Evolutionary conservation across 2,797 vertebrate species (phyloP).

Genomic region (Galaxias olidus): DNA sequence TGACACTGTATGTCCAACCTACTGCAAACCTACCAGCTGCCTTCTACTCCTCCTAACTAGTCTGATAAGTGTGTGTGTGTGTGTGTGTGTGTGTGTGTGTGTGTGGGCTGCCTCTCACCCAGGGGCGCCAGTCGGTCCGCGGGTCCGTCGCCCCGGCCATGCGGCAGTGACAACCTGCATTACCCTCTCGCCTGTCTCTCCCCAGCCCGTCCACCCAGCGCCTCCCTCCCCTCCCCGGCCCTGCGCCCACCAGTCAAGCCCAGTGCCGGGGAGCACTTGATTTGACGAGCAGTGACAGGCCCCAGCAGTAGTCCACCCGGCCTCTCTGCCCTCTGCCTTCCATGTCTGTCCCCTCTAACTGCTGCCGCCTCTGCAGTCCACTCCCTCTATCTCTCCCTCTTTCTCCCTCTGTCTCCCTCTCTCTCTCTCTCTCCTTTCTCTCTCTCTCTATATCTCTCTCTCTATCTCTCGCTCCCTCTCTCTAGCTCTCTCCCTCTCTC

Average conservation of each 20-base stretch:
- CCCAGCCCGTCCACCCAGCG: conserved; percentile 4
- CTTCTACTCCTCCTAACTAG: no score
- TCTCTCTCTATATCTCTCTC: neutral
- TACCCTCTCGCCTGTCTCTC: conserved; percentile 67
- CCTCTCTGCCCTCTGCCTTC: conserved; percentile 25
- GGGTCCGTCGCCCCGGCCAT: conserved; percentile 35
- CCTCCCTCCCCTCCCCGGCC: conserved; percentile 35
- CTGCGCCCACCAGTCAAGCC: conserved; percentile 6
- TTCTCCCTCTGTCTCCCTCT: conserved; percentile 5
- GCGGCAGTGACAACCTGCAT: conserved; percentile 77
- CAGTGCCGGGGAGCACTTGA: conserved; percentile 23
- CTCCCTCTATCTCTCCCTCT: neutral
- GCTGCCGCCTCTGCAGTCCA: neutral
- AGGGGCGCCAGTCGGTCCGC: conserved; percentile 45
- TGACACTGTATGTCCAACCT: no score
- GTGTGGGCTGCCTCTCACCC: conserved; percentile 57
- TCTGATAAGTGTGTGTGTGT: neutral
- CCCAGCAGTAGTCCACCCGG: conserved; percentile 31
- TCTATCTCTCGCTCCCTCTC: neutral
- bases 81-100: conserved; percentile 12
- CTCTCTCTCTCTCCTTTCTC: neutral
- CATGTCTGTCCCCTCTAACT: conserved; percentile 41
- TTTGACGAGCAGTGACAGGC: conserved; percentile 64
- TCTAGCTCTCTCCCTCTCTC: neutral
- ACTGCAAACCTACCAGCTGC: no score